A percentile compares a stretch with the other conserved stretches of the same genome.
These are phyloP conservation scores for Aphaenogaster floridana DNA, from an alignment of 1,140 invertebrate species.

Conservation along the genomic window DNA sequence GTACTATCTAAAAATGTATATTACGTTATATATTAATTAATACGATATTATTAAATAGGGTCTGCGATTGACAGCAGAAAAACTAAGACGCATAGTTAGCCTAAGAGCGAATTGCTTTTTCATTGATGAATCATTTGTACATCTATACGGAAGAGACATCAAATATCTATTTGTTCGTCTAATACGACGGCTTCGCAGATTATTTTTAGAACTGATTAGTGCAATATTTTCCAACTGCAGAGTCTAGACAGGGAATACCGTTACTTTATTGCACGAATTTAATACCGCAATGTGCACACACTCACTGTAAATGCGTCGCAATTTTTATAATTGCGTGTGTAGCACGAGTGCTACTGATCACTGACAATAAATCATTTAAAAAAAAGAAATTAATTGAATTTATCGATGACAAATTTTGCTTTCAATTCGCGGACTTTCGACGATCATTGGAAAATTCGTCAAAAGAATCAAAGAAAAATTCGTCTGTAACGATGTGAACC, in stretches of 20 bases:
- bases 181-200: slow-evolving; percentile 18
- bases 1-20: not conserved
- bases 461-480: not conserved
- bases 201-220: slow-evolving; percentile 54
- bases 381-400: slow-evolving; percentile 19
- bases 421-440: not conserved
- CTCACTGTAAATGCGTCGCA: slow-evolving; percentile 7
- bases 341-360: slow-evolving; percentile 39
- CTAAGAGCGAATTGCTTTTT: slow-evolving; percentile 43
- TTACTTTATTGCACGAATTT: not conserved
- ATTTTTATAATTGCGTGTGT: slow-evolving; percentile 33
- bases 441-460: not conserved
- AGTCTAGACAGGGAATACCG: slow-evolving; percentile 1
- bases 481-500: not conserved
- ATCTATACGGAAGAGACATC: not conserved
- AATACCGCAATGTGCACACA: slow-evolving; percentile 5
- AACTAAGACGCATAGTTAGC: slow-evolving; percentile 44
- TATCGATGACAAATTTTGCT: not conserved
- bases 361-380: slow-evolving; percentile 42
- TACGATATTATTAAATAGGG: slow-evolving; percentile 13
- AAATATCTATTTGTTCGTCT: slow-evolving; percentile 5
- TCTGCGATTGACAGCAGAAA: slow-evolving; percentile 44
- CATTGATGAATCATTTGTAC: slow-evolving; percentile 30
- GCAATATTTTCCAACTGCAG: slow-evolving; percentile 53
- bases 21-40: not conserved